Evolutionary conservation across 2,797 vertebrate genomes (phyloP), one percentile per base, ranked within the genome.

Genomic region (Tauraco hartlaubi): DNA sequence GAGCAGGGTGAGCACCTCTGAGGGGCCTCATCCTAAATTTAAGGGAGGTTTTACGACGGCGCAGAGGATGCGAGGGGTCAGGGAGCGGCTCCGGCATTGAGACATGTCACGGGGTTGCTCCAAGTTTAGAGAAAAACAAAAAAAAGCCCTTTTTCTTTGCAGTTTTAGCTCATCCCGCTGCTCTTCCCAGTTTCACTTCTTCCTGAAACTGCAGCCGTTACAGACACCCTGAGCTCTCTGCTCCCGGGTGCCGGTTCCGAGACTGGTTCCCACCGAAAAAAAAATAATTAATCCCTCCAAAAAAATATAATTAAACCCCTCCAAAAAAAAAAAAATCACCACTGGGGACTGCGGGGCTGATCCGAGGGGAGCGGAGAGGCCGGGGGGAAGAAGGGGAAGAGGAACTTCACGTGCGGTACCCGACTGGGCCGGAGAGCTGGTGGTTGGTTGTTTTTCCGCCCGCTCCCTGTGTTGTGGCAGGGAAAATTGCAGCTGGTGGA

Each of bases 111-210:
- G 25, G 29, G 84, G 1, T 23, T 71, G 52, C 77, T 66, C 29
- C 46, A 37, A 80, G 46, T 44, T 72, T 6, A 58, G 33, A 5
- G 11, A 15, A 14, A 26, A 22, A 37, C 7, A 20, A 48, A 61
- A 69, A n/a, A 25, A 21, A 29, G 16, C 11, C 2, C 1, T 6
- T 39, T 67, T 35, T 16, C 33, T 17, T 39, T 2, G 11, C 11
- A 9, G 39, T 69, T 88, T 95, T 49, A 66, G 15, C 48, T 26
- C 1, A 0, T 73, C 8, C 35, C 3, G 5, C 83, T 88, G 28
- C 6, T 58, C 15, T 35, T 21, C 1, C 9, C 39, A 71, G 92
- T 94, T 96, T 96, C 94, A 67, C 74, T 95, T 94, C 92, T 63
- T 68, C 58, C 39, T 39, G 39, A 39, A 39, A 39, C 39, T 39